A percentile compares a stretch with the other conserved stretches of the same genome.
phyloP scores from a whole-genome alignment of 2,888 invertebrate species.

The Epinotia bilunana region DNA sequence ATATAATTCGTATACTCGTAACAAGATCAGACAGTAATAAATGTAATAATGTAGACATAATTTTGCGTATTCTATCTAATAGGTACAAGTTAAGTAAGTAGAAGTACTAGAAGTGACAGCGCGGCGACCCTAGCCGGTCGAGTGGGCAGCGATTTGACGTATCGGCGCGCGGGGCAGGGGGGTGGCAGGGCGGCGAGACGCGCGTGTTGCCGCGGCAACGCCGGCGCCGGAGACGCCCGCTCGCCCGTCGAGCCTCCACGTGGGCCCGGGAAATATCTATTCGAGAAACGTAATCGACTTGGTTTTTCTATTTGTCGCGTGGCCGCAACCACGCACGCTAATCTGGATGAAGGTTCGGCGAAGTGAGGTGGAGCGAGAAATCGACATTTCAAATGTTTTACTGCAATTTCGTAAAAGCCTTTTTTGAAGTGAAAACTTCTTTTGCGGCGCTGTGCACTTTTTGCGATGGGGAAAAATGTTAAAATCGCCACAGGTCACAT shows the following conservation, averaged over 20 bases:
- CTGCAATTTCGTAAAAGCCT: no score
- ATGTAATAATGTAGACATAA: not conserved
- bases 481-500: no score
- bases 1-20: no score
- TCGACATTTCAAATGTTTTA: no score
- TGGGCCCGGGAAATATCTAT: conserved; percentile 23
- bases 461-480: no score
- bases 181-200: conserved; percentile 23
- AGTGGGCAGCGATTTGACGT: conserved; percentile 21
- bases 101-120: not conserved
- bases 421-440: no score
- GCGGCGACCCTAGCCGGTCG: conserved; percentile 19
- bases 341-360: no score
- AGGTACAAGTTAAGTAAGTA: no score
- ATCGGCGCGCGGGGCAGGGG: conserved; percentile 27
- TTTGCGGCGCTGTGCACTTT: no score
- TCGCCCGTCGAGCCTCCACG: conserved; percentile 47
- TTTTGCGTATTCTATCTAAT: not conserved
- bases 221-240: conserved; percentile 45
- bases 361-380: no score
- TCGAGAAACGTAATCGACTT: not conserved
- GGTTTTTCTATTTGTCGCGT: no score
- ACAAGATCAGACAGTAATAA: not conserved
- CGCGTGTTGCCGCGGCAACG: conserved; percentile 53
- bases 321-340: no score